A percentile compares a stretch with the other conserved stretches of the same genome.
Evolutionary conservation across 2,113 vertebrate species (phyloP).

Genomic region (Oryzias woworae): DNA sequence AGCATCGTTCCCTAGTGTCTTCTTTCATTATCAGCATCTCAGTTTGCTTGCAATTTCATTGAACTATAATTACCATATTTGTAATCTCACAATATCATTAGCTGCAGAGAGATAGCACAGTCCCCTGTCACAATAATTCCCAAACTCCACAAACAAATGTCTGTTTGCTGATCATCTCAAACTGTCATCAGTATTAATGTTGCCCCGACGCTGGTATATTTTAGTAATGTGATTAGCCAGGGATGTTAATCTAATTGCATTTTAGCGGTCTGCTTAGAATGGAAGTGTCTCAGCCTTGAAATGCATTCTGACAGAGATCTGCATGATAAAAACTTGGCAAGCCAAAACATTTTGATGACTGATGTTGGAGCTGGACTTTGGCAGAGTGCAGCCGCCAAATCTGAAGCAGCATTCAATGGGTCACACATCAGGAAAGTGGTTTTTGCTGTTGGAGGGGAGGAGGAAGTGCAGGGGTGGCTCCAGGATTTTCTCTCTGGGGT

Average conservation of each 20-base stretch:
- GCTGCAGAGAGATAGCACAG: constrained; percentile 16
- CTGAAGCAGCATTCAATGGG: constrained; percentile 30
- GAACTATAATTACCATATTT: constrained; percentile 28
- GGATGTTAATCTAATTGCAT: constrained; percentile 56
- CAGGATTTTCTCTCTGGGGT: too few relatives aligned
- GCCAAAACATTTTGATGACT: constrained; percentile 40
- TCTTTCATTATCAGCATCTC: constrained; percentile 7
- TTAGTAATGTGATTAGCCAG: constrained; percentile 53
- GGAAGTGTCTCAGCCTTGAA: constrained; percentile 50
- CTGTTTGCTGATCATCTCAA: constrained; percentile 54
- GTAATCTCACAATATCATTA: constrained; percentile 31
- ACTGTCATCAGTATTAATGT: constrained; percentile 43
- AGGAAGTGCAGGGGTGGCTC: constrained; percentile 7
- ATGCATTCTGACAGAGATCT: constrained; percentile 36
- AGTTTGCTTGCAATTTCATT: constrained; percentile 34
- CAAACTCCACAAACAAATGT: constrained; percentile 37
- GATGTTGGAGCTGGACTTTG: constrained; percentile 41
- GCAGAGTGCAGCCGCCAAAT: constrained; percentile 28
- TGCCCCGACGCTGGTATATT: constrained; percentile 38
- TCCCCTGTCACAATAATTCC: constrained; percentile 24
- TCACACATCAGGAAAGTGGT: constrained; percentile 9
- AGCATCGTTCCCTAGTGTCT: constrained; percentile 1
- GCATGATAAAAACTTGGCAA: constrained; percentile 42
- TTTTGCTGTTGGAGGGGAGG: constrained; percentile 8
- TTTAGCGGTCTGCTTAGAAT: constrained; percentile 48